Evolutionary conservation across 2,888 invertebrate genomes (phyloP).

Genomic region (Ennomos quercinarius): DNA sequence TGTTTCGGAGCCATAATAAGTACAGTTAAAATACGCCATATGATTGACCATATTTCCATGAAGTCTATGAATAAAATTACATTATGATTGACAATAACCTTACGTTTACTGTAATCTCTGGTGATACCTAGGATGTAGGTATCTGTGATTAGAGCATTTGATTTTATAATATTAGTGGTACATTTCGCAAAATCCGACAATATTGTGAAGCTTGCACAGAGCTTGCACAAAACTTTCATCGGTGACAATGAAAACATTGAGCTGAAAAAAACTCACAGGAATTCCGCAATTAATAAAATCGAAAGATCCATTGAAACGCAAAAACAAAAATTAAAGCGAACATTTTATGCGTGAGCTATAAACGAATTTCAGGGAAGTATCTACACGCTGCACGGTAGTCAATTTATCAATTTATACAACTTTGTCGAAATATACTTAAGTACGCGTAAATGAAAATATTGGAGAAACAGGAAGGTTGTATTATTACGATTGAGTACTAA

Average conservation of each 20-base stretch:
- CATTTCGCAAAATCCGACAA: no score
- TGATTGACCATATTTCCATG: no score
- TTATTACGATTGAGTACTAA: slow-evolving; percentile 29
- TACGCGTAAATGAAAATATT: not conserved
- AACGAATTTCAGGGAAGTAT: slow-evolving; percentile 57
- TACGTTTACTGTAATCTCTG: no score
- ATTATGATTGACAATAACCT: no score
- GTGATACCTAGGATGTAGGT: no score
- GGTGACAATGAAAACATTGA: slow-evolving; percentile 20
- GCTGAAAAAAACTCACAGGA: slow-evolving; percentile 29
- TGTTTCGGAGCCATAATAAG: no score
- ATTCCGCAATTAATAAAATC: slow-evolving; percentile 49
- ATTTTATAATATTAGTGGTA: no score
- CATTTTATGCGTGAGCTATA: slow-evolving; percentile 56
- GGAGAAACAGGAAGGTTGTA: not conserved
- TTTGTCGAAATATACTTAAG: slow-evolving; percentile 14
- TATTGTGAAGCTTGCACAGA: not conserved
- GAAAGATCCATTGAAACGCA: slow-evolving; percentile 43
- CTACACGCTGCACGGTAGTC: slow-evolving; percentile 13
- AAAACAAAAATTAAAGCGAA: slow-evolving; percentile 59
- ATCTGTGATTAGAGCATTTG: no score
- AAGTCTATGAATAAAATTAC: no score
- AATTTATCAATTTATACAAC: slow-evolving; percentile 7
- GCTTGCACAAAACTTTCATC: slow-evolving; percentile 2
- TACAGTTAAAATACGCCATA: no score